Percentiles rank a stretch among this genome's conserved stretches.
phyloP scores from a whole-genome alignment of 2,888 invertebrate species.

The Netelia melanura region DNA sequence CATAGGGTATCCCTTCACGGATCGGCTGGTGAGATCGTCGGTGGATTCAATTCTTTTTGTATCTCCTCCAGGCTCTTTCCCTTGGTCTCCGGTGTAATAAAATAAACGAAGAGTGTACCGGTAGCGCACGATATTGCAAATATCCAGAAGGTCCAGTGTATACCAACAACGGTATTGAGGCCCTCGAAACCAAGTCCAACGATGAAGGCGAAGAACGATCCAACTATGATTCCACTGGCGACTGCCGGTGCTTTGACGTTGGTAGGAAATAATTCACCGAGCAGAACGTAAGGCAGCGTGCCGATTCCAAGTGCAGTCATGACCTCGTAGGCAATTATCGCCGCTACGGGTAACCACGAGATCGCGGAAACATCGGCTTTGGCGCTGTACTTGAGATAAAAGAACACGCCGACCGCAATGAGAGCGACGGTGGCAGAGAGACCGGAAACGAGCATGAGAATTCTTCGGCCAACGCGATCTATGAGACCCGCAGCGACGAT shows the following conservation, averaged over 20 bases:
- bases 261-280: slow-evolving; percentile 88
- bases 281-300: slow-evolving; percentile 88
- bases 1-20: slow-evolving; percentile 38
- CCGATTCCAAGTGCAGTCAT: slow-evolving; percentile 88
- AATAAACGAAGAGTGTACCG: slow-evolving; percentile 86
- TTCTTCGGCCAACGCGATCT: slow-evolving; percentile 88
- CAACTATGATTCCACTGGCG: slow-evolving; percentile 88
- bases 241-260: slow-evolving; percentile 89
- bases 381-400: slow-evolving; percentile 86
- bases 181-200: slow-evolving; percentile 87
- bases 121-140: slow-evolving; percentile 86
- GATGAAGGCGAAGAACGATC: slow-evolving; percentile 87
- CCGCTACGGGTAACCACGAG: slow-evolving; percentile 87
- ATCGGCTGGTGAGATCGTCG: slow-evolving; percentile 49
- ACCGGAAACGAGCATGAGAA: slow-evolving; percentile 87
- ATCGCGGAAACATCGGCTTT: slow-evolving; percentile 85
- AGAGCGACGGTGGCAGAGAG: slow-evolving; percentile 86
- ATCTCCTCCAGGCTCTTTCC: slow-evolving; percentile 88
- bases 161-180: slow-evolving; percentile 86
- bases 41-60: slow-evolving; percentile 80
- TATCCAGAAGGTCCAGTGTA: slow-evolving; percentile 87
- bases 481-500: slow-evolving; percentile 87
- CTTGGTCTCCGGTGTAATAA: slow-evolving; percentile 87
- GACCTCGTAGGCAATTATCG: slow-evolving; percentile 88
- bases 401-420: slow-evolving; percentile 86